phyloP scores from a whole-genome alignment of 2,888 invertebrate species.

The Nemoura dubitans region DNA sequence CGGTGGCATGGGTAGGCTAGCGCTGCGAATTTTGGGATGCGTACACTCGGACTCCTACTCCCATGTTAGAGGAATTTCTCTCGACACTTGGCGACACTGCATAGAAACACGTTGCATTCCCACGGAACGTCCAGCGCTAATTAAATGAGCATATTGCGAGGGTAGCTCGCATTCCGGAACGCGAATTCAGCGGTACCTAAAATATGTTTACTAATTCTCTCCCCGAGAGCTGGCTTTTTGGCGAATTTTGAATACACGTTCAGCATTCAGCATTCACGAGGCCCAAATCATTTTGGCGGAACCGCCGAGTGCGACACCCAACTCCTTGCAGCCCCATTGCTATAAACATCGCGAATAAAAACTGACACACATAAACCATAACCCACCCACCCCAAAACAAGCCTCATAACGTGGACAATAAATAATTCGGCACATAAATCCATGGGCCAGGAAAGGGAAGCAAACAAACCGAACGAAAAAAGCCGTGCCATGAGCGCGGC shows the following conservation, averaged over 20 bases:
- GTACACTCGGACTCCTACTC: background rate
- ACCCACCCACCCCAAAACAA: background rate
- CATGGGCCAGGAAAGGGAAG: background rate
- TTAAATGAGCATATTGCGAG: background rate
- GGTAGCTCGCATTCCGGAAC: background rate
- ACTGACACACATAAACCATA: constrained; percentile 7
- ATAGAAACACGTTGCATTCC: background rate
- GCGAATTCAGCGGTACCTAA: background rate
- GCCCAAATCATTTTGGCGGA: background rate
- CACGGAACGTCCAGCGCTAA: background rate
- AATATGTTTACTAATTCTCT: background rate
- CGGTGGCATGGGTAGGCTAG: background rate
- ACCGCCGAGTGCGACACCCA: background rate
- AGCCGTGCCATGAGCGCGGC: background rate
- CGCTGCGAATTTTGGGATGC: background rate
- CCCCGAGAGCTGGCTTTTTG: background rate
- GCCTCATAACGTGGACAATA: background rate
- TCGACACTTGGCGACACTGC: background rate
- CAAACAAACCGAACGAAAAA: background rate
- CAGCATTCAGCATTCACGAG: background rate
- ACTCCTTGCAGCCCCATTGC: background rate
- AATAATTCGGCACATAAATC: background rate
- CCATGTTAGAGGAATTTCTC: background rate
- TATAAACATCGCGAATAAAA: background rate
- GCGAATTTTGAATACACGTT: background rate